These are phyloP conservation scores for Octomys mimax DNA, from an alignment of 2,797 vertebrate genomes.

Conservation along the genomic window DNA sequence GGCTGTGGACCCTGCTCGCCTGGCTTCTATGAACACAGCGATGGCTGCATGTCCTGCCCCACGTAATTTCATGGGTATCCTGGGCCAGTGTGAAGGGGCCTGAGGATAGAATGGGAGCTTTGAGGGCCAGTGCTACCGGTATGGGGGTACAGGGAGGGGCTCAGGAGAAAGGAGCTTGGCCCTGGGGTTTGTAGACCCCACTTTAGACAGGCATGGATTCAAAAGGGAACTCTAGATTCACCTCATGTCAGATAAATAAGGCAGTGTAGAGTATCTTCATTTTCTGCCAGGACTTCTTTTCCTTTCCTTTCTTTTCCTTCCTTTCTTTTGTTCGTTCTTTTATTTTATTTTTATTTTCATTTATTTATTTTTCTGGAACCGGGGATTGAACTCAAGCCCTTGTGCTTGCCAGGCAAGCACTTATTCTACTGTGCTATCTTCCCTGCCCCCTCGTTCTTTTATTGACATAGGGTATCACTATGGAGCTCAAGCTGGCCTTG, in stretches of 20 bases:
- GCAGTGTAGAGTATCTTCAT: not conserved
- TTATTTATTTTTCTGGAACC: too few relatives aligned
- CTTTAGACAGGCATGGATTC: not conserved
- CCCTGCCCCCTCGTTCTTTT: too few relatives aligned
- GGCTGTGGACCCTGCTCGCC: slow-evolving; percentile 80
- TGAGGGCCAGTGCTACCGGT: not conserved
- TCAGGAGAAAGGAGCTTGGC: not conserved
- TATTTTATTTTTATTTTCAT: not conserved
- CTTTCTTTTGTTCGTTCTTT: not conserved
- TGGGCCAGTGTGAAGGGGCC: not conserved
- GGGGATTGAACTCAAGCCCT: too few relatives aligned
- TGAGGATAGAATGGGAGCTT: not conserved
- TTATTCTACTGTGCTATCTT: too few relatives aligned
- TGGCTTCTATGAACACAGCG: slow-evolving; percentile 68
- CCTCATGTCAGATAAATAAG: not conserved
- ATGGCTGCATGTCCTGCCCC: slow-evolving; percentile 81
- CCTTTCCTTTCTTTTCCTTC: too few relatives aligned
- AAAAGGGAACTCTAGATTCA: not conserved
- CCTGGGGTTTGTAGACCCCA: not conserved
- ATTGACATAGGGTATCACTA: not conserved
- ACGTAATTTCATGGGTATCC: slow-evolving; percentile 72
- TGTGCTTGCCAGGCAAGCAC: too few relatives aligned
- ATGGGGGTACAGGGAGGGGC: not conserved
- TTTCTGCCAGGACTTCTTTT: not conserved
- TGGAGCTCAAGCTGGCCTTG: not conserved